A percentile compares a stretch with the other conserved stretches of the same genome.
These are phyloP conservation scores for Hylaeus anthracinus DNA, from an alignment of 1,140 invertebrate species.

Conservation along the genomic window DNA sequence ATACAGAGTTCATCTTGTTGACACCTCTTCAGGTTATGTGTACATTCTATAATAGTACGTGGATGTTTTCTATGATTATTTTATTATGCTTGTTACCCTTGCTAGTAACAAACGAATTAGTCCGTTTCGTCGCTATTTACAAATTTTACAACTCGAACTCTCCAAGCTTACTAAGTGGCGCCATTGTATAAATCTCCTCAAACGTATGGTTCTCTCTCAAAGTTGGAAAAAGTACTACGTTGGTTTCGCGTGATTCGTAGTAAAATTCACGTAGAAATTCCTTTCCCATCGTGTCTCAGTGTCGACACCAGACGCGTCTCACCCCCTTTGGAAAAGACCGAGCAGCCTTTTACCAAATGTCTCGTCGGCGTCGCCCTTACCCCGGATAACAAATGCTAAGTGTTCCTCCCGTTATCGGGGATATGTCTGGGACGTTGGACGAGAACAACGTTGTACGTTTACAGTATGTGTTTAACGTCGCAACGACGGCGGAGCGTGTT, in stretches of 20 bases:
- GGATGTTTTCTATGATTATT: no score
- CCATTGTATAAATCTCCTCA: no score
- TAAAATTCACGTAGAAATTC: conserved; percentile 37
- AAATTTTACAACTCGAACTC: neutral
- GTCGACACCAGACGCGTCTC: conserved; percentile 38
- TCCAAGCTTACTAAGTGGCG: neutral
- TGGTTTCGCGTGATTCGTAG: neutral
- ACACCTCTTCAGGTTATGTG: no score
- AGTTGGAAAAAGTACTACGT: neutral
- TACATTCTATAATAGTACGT: no score
- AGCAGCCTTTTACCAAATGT: conserved; percentile 58
- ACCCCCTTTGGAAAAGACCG: conserved; percentile 22
- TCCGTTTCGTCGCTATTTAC: no score
- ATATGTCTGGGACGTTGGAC: conserved; percentile 53
- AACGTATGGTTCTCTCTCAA: neutral
- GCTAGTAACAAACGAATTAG: no score
- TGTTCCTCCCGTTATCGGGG: conserved; percentile 58
- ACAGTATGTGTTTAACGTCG: conserved; percentile 35
- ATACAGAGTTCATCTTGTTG: no score
- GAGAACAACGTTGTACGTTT: conserved; percentile 39
- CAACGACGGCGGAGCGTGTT: conserved; percentile 35
- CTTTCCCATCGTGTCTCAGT: conserved; percentile 19
- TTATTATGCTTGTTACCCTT: no score
- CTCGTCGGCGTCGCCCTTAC: conserved; percentile 57
- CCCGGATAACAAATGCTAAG: conserved; percentile 67